Percentiles rank a stretch among this genome's conserved stretches.
These are phyloP conservation scores for Oreochromis aureus DNA, from an alignment of 2,113 vertebrate species.

Conservation along the genomic window DNA sequence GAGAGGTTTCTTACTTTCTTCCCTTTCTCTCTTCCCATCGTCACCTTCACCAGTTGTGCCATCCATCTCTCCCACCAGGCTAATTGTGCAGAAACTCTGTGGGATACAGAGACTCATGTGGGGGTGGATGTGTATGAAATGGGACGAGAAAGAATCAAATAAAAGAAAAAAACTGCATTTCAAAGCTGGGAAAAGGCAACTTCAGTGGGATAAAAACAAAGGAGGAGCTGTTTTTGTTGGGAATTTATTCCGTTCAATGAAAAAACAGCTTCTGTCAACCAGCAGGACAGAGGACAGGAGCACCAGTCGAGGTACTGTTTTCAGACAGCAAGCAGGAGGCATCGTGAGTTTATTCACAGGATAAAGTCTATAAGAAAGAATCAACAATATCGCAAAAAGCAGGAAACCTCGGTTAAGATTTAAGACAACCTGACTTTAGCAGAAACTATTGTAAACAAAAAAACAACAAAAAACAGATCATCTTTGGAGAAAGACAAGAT, in stretches of 20 bases:
- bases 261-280: background rate
- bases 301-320: background rate
- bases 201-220: background rate
- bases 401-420: background rate
- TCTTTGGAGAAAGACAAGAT: background rate
- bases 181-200: background rate
- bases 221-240: background rate
- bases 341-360: background rate
- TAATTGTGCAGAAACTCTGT: conserved; percentile 60
- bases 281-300: background rate
- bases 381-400: background rate
- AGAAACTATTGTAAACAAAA: background rate
- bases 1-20: conserved; percentile 6
- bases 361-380: background rate
- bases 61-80: conserved; percentile 63
- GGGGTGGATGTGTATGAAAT: background rate
- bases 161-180: background rate
- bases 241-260: background rate
- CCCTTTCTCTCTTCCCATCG: conserved; percentile 40
- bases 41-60: conserved; percentile 51
- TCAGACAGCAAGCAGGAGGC: background rate
- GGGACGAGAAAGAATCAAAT: background rate
- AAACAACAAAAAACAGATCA: background rate
- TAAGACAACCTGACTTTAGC: background rate
- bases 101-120: conserved; percentile 18